Evolutionary conservation across 2,888 invertebrate species (phyloP), one percentile per base, ranked within the genome.

Genomic region (Sycophila texana): DNA sequence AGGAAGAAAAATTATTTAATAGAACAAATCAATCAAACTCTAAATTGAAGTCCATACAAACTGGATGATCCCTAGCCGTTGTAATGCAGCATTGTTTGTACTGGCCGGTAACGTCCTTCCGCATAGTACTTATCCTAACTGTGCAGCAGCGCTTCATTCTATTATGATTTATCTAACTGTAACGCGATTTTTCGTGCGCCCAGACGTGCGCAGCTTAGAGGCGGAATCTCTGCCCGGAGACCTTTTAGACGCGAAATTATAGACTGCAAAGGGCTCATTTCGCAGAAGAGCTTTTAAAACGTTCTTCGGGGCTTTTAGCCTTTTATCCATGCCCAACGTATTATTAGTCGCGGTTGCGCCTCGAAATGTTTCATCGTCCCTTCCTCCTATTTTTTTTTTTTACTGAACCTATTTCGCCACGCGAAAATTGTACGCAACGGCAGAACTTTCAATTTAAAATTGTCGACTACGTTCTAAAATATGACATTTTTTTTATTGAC

Each of bases 121-220:
- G 22, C 53, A 12, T 26, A n/a, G 4, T 39, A 16, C 18, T 71
- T 66, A 58, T 58, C 26, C n/a, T 71, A 63, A 60, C 71, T 74
- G 74, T 71, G 70, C 39, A 16, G 4, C 39, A 16, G 4, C 39
- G 7, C 7, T 39, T 39, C 39, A 13, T 53, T 53, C 47, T 74
- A 68, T 47, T 79, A 66, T 66, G 79, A 79, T 75, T 79, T 66
- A 71, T 75, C 71, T 79, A 79, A 79, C 79, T 74, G 66, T 71
- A 75, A 71, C 60, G 58, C 66, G 14, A 74, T 71, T 79, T 79
- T 79, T 79, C 65, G 71, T 7, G 39, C 55, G 67, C 55, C 66
- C 18, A 18, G 4, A 51, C 22, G 73, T 26, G 26, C 26, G 26
- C 16, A 16, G 16, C 20, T 18, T 14, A 47, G 39, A n/a, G 51